Evolutionary conservation across 1,140 invertebrate species (phyloP).

Genomic region (Tetraneura akinire): DNA sequence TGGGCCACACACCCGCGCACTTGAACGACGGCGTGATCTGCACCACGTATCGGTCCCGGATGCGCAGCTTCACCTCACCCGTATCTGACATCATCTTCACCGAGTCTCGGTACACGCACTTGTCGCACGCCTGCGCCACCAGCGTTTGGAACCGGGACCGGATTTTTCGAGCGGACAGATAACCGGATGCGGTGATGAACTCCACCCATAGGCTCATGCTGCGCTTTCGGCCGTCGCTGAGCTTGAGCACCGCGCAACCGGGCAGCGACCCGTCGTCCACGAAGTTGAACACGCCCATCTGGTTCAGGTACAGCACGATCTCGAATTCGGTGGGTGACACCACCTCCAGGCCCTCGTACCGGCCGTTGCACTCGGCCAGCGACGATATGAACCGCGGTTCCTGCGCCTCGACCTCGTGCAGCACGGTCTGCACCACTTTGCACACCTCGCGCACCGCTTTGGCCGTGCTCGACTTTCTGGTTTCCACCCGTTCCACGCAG

Average conservation of each 20-base stretch:
- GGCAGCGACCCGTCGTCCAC: conserved; percentile 91
- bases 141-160: conserved; percentile 90
- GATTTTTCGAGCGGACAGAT: conserved; percentile 90
- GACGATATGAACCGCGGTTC: conserved; percentile 95
- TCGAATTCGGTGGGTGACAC: conserved; percentile 91
- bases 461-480: conserved; percentile 77
- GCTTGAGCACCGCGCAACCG: conserved; percentile 89
- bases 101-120: conserved; percentile 83
- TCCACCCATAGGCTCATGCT: conserved; percentile 97
- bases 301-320: conserved; percentile 92
- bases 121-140: conserved; percentile 90
- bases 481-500: conserved; percentile 85
- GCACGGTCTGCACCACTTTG: conserved; percentile 91
- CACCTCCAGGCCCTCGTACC: conserved; percentile 85
- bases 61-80: conserved; percentile 82
- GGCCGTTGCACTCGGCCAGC: conserved; percentile 83
- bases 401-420: conserved; percentile 95
- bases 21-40: conserved; percentile 91
- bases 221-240: conserved; percentile 89
- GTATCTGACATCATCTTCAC: conserved; percentile 93
- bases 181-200: conserved; percentile 93
- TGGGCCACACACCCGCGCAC: conserved; percentile 90
- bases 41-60: conserved; percentile 83
- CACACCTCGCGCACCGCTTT: conserved; percentile 90
- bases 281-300: conserved; percentile 97